Evolutionary conservation across 1,140 invertebrate genomes (phyloP), one percentile per base, ranked within the genome.

Genomic region (Riptortus pedestris): DNA sequence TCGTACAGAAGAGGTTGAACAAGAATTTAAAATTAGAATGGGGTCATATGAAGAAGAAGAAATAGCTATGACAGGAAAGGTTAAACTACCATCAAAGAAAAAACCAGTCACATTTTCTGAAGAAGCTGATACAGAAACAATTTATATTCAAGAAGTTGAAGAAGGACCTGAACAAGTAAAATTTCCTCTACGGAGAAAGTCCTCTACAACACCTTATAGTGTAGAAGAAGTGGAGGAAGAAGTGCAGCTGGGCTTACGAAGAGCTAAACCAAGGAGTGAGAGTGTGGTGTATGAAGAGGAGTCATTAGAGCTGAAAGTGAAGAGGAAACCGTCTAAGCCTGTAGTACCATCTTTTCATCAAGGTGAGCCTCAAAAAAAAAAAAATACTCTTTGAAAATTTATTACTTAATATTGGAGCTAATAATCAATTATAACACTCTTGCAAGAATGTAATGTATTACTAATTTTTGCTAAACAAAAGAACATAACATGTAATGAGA

Each of bases 21-120:
- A 90, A 76, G 87, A 90, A 75, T 90, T 90, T 72, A 89, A 85
- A 72, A 90, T 91, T 67, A 85, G 86, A 27, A 74, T 89, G 52
- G 85, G 89, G 74, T 85, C 85, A 0, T 90, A 90, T 73, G 86
- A 87, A 52, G 88, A 91, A 76, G 88, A 90, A 77, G 86, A 90
- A 74, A 86, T 91, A 66, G 87, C 86, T 4, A 85, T 91, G 82
- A 84, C 85, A 12, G 85, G 86, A 64, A 90, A 87, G 75, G 82
- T 90, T 2, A 86, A 85, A 76, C 66, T 90, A n/a, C 89, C 81
- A 67, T 74, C 84, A 69, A 85, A 84, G 43, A 83, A 81, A 84
- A 88, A 78, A 80, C 84, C 88, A 24, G 81, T 81, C 72, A 83
- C 88, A 64, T 79, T 82, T 62, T 77, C 85, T 74, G 83, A 86